Evolutionary conservation across 1,140 invertebrate genomes (phyloP), one percentile per base, ranked within the genome.

Genomic region (Caerostris extrusa): DNA sequence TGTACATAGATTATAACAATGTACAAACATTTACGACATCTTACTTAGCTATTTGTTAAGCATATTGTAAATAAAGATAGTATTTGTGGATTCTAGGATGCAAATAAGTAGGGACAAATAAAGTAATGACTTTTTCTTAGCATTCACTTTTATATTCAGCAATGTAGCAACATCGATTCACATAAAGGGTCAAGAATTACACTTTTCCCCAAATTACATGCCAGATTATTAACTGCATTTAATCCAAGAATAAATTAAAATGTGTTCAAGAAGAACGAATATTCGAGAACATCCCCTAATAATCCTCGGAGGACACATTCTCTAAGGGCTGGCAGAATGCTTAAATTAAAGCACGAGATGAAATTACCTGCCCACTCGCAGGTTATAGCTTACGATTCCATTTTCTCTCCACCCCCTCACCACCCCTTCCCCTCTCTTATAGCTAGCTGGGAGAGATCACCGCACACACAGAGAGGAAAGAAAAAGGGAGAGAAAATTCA

Each of bases 191-290:
- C 69, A 77, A 77, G 69, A 77, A 34, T 77, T 77, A 53, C 69
- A 77, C 34, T 77, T 34, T 77, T 10, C 10, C 69, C 69, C 69
- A 77, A 77, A 77, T 50, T 64, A 50, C 19, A 77, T 10, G 19
- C 69, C 12, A 4, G 50, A 77, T 77, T 77, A 77, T 77, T 77
- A 77, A 77, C 50, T 34, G 19, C 14, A 10, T 53, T 77, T 34
- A 77, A 77, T 50, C 69, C 10, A 50, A 77, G 69, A 77, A 77
- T 77, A 77, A 77, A 77, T 77, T 77, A 77, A 77, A 77, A 77
- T 34, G 69, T 77, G 69, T 77, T 77, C 69, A 50, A 7, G 19
- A 5, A n/a, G 69, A 77, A 77, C 12, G 69, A 77, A 77, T 77
- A 77, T 77, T 77, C 34, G 8, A 10, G 69, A 77, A 34, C 69